Conservation (phyloP, 1,140 invertebrate species). For the Heliconius himera region DNA sequence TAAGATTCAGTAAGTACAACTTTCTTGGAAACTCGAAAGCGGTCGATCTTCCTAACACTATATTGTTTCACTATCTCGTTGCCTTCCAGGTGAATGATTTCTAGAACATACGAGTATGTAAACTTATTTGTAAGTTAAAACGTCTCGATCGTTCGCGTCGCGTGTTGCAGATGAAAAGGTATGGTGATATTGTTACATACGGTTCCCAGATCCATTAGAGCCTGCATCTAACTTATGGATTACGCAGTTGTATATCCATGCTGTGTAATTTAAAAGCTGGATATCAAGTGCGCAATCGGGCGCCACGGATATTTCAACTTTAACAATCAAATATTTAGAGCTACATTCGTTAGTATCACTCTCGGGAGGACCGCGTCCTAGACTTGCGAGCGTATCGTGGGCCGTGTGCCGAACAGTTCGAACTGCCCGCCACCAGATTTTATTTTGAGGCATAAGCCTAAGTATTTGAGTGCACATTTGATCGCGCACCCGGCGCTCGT, state of each 20-base stretch:
- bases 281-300: constrained; percentile 57
- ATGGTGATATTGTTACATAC: constrained; percentile 38
- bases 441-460: constrained; percentile 62
- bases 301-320: constrained; percentile 66
- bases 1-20: constrained; percentile 57
- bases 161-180: constrained; percentile 28
- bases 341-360: constrained; percentile 75
- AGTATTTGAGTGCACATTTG: constrained; percentile 69
- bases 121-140: constrained; percentile 43
- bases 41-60: constrained; percentile 60
- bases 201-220: constrained; percentile 46
- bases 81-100: constrained; percentile 68
- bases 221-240: constrained; percentile 62
- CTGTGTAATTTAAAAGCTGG: constrained; percentile 59
- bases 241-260: constrained; percentile 63
- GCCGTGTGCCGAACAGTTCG: constrained; percentile 45
- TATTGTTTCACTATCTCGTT: constrained; percentile 64
- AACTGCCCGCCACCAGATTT: constrained; percentile 43
- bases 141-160: constrained; percentile 30
- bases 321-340: constrained; percentile 78
- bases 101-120: constrained; percentile 49
- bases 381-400: constrained; percentile 62
- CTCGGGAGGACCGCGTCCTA: constrained; percentile 69
- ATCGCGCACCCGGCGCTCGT: constrained; percentile 48
- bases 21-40: constrained; percentile 61